Evolutionary conservation across 92 coral and sea anemone genomes (phyloP), one percentile per base, ranked within the genome.

Genomic region (Heteractis magnifica): DNA sequence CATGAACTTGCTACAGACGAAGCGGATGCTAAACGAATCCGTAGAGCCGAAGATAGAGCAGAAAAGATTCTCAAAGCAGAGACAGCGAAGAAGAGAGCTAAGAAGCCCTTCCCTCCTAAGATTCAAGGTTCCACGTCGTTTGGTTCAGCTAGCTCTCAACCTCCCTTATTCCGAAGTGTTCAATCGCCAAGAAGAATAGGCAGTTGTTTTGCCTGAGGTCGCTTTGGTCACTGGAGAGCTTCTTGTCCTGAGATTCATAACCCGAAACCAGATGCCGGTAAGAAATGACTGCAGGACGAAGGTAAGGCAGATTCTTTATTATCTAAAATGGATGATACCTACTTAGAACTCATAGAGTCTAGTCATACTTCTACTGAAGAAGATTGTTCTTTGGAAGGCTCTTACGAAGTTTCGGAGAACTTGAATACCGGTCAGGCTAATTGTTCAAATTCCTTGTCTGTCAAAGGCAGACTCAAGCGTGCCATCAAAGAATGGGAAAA

Each of bases 11-110:
- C 88, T 19, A 75, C 21, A 49, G 79, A 78, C 55, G 59, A 85
- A 74, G 84, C 75, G 72, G 84, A 85, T 50, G 84, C 79, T 49
- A 68, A 79, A 79, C 76, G 79, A 65, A 80, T 86, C 73, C 85
- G 89, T 52, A 64, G 84, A 62, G 86, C 83, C 8, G 90, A 82
- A 52, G 90, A 87, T 10, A 77, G 90, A 71, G 90, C 87, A 11
- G 90, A 87, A 76, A 82, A 82, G 77, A 78, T 81, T 73, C 18
- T 71, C 2, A 82, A 78, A 56, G 74, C 90, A 21, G 75, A 79
- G 19, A 58, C 77, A 68, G 64, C 87, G 58, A 82, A 78, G 80
- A 82, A 77, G 50, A 70, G 68, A 19, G 49, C 34, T 4, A 87
- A 82, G 79, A 72, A 75, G 14, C 72, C 77, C 23, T 76, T 75